Evolutionary conservation across 2,113 vertebrate species (phyloP), one percentile per base, ranked within the genome.

Genomic region (Phainopepla nitens): DNA sequence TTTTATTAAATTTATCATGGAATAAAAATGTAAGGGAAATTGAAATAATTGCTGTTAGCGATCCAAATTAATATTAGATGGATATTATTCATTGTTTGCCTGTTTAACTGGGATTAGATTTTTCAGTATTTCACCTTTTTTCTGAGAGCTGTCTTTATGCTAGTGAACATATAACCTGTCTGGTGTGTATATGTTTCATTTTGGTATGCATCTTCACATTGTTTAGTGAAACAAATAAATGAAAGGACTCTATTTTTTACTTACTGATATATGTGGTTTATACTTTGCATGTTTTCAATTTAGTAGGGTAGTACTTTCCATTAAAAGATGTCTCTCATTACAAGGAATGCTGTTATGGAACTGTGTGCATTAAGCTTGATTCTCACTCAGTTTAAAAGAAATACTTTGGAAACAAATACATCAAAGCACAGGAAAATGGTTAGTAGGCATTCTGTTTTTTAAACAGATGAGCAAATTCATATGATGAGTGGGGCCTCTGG

Each of bases 381-480:
- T 97, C 93, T 96, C 87, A 94, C 62, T 97, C 94, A 97, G 75
- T 96, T 96, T 96, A 85, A 95, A 96, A 97, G 24, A 95, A 94
- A 93, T 96, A 83, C 41, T 96, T 93, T 69, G 49, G 66, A 97
- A 93, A 97, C 12, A 80, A 94, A 92, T 87, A 35, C 61, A 96
- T 88, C 62, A 93, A 95, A 97, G 89, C 53, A 89, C 35, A 87
- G 33, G 75, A 90, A 96, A 97, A 86, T 92, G 47, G 81, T 95
- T 96, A 95, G 90, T 39, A 91, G 27, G 24, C 61, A 81, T 89
- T 89, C 73, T 84, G 71, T 15, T 89, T 93, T 95, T 90, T 79
- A 94, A 94, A 94, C 20, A 87, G 54, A 92, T 79, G 60, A 94
- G 35, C 22, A 88, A 87, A 92, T 95, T 85, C n/a, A n/a, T 87